These are phyloP conservation scores for Mesembrinibis cayennensis DNA, from an alignment of 2,113 vertebrate species.

Conservation along the genomic window DNA sequence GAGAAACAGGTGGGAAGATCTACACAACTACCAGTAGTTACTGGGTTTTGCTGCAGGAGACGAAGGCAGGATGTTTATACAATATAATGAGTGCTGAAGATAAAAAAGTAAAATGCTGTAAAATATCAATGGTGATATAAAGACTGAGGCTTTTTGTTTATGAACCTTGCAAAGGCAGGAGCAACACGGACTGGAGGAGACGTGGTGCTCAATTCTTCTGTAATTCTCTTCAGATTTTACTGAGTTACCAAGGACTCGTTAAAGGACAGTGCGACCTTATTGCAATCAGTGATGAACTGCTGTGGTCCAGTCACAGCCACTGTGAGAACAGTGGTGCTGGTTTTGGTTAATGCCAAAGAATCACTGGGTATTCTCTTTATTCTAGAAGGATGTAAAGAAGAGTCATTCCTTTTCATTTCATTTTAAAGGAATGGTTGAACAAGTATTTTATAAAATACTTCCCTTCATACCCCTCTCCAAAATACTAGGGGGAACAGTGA, in stretches of 20 bases:
- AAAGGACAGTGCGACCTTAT: neutral
- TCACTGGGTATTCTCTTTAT: neutral
- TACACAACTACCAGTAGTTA: neutral
- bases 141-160: neutral
- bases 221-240: neutral
- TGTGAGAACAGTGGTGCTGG: neutral
- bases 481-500: neutral
- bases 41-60: neutral
- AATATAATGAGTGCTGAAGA: neutral
- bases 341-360: neutral
- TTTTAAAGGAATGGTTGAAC: neutral
- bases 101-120: neutral
- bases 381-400: neutral
- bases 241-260: neutral
- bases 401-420: neutral
- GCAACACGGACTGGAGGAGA: neutral
- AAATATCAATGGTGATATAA: neutral
- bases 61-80: neutral
- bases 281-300: neutral
- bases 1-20: neutral
- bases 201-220: neutral
- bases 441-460: neutral
- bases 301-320: neutral
- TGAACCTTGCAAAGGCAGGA: neutral
- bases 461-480: neutral